Base-by-base conservation (phyloP, 2,888 invertebrate genomes). In the Cryptus viduatorius region DNA sequence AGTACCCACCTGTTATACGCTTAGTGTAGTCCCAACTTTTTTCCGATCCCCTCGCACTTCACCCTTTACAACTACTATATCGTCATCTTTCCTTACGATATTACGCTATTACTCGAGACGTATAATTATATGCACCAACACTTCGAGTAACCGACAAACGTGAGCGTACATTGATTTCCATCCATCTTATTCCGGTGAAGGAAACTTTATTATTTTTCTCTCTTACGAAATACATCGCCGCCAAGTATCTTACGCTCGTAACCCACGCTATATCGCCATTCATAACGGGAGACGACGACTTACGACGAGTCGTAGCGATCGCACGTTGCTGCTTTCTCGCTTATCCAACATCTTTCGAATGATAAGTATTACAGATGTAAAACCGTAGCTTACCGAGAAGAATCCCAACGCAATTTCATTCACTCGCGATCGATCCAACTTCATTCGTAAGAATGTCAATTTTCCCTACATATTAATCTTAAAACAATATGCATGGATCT, bases 221-320 rank as follows among this genome's bases (percentile, higher is more conserved):
- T 68, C 56, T 59, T 68, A 69, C 83, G 79, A 80, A 77, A 79
- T 76, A 59, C 67, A 67, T 61, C 68, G 12, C 19, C 12, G 16
- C 10, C 4, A 48, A 10, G 50, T 72, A 72, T 44, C 48, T 71
- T 44, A 75, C 61, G 46, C 19, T 29, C 48, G 64, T 61, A 31
- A 68, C 84, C 84, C 79, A 79, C 79, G 80, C 84, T 68, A 81
- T 72, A 71, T 79, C 69, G 75, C 84, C 81, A 84, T 84, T 84
- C 84, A 82, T 84, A 84, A 84, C 84, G 81, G 84, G 79, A 81
- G 81, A 84, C 48, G 81, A 77, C 76, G 75, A 84, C 75, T 84
- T 81, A 75, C 84, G 73, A 81, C 80, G 77, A 24, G 84, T 80
- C 59, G 14, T 31, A 31, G 29, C 48, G 79, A 67, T 42, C 68